Percentiles rank a stretch among this genome's conserved stretches.
Evolutionary conservation across 1,140 invertebrate species (phyloP).

Genomic region (Manduca sexta): DNA sequence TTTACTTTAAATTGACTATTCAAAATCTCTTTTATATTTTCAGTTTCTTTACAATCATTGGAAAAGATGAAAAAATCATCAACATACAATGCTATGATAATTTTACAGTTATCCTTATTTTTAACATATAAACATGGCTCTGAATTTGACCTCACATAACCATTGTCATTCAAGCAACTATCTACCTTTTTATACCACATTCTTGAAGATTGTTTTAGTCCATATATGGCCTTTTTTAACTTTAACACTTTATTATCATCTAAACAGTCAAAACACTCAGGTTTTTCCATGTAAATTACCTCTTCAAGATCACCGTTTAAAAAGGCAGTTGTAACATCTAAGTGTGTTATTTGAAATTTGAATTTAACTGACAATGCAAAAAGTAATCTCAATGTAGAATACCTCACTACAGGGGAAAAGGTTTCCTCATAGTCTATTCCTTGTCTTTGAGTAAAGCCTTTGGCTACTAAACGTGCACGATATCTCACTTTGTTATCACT

Average conservation of each 20-base stretch:
- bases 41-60: background rate
- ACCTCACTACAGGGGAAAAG: background rate
- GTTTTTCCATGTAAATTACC: slow-evolving; percentile 1
- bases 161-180: background rate
- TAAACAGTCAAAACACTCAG: background rate
- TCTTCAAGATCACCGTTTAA: slow-evolving; percentile 6
- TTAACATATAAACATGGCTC: too few relatives aligned
- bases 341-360: background rate
- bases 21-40: background rate
- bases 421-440: slow-evolving; percentile 1
- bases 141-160: too few relatives aligned
- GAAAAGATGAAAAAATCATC: background rate
- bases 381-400: background rate
- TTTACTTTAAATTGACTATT: background rate
- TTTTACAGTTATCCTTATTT: background rate
- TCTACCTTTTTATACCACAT: slow-evolving; percentile 23
- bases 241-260: slow-evolving; percentile 19
- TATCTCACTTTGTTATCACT: background rate
- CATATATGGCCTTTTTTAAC: slow-evolving; percentile 37
- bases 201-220: slow-evolving; percentile 30
- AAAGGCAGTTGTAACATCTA: slow-evolving; percentile 1
- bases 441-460: background rate
- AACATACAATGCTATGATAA: background rate
- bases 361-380: background rate
- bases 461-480: background rate